Conservation (phyloP, 1,140 invertebrate genomes). For the Hycleus phaleratus region DNA sequence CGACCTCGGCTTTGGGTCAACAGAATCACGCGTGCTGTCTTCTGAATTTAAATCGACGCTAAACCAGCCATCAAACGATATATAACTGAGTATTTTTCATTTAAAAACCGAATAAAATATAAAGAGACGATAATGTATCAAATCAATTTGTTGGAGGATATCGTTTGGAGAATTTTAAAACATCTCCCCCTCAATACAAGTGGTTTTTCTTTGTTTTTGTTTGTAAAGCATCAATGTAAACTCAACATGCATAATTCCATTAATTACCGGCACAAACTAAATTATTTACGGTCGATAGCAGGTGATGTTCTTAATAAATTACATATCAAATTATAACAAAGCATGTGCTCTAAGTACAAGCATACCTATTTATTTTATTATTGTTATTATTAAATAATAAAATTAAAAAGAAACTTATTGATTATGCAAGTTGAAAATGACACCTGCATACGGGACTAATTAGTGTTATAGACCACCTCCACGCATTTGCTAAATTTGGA, state of each 20-base stretch:
- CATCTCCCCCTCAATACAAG: too few species aligned
- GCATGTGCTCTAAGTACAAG: conserved; percentile 7
- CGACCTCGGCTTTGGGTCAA: conserved; percentile 15
- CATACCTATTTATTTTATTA: background rate
- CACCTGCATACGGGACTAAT: conserved; percentile 1
- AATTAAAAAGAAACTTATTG: conserved; percentile 9
- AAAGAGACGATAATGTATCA: background rate
- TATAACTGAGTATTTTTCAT: too few species aligned
- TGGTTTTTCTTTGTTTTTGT: too few species aligned
- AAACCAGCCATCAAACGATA: too few species aligned
- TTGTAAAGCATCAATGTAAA: too few species aligned
- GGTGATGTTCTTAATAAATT: conserved; percentile 13
- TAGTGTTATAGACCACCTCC: too few species aligned
- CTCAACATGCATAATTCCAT: conserved; percentile 2
- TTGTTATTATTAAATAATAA: conserved; percentile 5
- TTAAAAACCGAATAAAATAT: background rate
- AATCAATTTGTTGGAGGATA: too few species aligned
- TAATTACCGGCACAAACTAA: conserved; percentile 11
- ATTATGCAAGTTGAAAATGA: conserved; percentile 2
- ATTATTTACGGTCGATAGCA: conserved; percentile 9
- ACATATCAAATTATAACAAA: conserved; percentile 14
- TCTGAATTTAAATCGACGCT: conserved; percentile 8
- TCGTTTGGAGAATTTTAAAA: too few species aligned
- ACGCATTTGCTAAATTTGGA: too few species aligned
- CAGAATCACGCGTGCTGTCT: conserved; percentile 12